Evolutionary conservation across 92 coral and sea anemone genomes (phyloP), one percentile per base, ranked within the genome.

Genomic region (Scolanthus callimorphus): DNA sequence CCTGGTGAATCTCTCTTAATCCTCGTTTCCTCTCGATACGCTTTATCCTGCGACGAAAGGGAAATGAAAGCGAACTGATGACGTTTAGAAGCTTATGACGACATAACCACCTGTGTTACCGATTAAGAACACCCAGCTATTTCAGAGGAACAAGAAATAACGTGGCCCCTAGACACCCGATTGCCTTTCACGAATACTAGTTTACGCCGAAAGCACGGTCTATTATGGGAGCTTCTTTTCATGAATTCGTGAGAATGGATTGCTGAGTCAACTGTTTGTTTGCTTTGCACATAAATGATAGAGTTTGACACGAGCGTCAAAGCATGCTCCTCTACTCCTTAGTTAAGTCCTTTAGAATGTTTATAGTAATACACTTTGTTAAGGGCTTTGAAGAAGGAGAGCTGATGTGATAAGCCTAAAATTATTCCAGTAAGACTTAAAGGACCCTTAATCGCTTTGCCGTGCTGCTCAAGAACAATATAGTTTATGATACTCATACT

Each of bases 101-200:
- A 20, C 21, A 31, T 30, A 44, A 13, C 21, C 75, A 68, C 75
- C 75, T 68, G 75, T 57, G 24, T 54, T 44, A 19, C n/a, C 26
- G 20, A 68, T 68, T 55, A 68, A 26, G 11, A 15, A 21, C 55
- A 46, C 8, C 41, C 41, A 34, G 15, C 15, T 15, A 34, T n/a
- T n/a, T n/a, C n/a, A n/a, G n/a, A n/a, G n/a, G n/a, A n/a, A n/a
- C n/a, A n/a, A n/a, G n/a, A n/a, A n/a, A n/a, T n/a, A n/a, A n/a
- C n/a, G n/a, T n/a, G n/a, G n/a, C n/a, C n/a, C n/a, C n/a, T n/a
- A n/a, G n/a, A n/a, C n/a, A n/a, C n/a, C n/a, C n/a, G n/a, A n/a
- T n/a, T n/a, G n/a, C n/a, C n/a, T n/a, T n/a, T n/a, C n/a, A n/a
- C n/a, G n/a, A n/a, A n/a, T n/a, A n/a, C n/a, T n/a, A n/a, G n/a